Evolutionary conservation across 2,797 vertebrate genomes (phyloP).

Genomic region (Leptodactylus fallax): DNA sequence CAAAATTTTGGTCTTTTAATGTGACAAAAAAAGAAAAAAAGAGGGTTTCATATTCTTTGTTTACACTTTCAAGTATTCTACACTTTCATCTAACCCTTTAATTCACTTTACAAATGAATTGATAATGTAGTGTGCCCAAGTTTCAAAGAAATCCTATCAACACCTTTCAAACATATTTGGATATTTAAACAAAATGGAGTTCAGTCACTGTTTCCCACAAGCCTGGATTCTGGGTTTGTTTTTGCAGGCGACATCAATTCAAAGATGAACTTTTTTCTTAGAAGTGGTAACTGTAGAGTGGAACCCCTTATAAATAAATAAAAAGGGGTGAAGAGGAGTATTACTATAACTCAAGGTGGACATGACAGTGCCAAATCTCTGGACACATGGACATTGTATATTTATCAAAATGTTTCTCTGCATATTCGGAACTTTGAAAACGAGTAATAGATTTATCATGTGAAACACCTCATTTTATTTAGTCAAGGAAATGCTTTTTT

Average conservation of each 20-base stretch:
- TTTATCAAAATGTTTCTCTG: constrained; percentile 31
- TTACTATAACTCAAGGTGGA: constrained; percentile 60
- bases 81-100: constrained; percentile 53
- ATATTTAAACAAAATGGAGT: constrained; percentile 58
- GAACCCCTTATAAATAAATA: constrained; percentile 62
- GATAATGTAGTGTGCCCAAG: constrained; percentile 53
- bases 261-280: constrained; percentile 58
- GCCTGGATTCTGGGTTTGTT: constrained; percentile 58
- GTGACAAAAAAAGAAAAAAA: constrained; percentile 16
- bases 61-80: constrained; percentile 44
- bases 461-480: constrained; percentile 48
- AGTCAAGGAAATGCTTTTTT: constrained; percentile 31
- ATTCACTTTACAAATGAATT: constrained; percentile 61
- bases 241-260: constrained; percentile 62
- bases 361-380: constrained; percentile 49
- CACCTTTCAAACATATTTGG: constrained; percentile 62
- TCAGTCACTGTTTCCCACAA: constrained; percentile 56
- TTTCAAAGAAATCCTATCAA: constrained; percentile 62
- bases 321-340: constrained; percentile 58
- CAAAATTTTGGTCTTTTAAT: not conserved
- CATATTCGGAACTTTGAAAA: constrained; percentile 27
- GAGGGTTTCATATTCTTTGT: constrained; percentile 29
- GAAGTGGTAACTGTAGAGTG: constrained; percentile 52
- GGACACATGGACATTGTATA: constrained; percentile 34
- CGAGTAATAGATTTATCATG: constrained; percentile 45